Evolutionary conservation across 2,888 invertebrate genomes (phyloP), one percentile per base, ranked within the genome.

Genomic region (Parnassius glacialis): DNA sequence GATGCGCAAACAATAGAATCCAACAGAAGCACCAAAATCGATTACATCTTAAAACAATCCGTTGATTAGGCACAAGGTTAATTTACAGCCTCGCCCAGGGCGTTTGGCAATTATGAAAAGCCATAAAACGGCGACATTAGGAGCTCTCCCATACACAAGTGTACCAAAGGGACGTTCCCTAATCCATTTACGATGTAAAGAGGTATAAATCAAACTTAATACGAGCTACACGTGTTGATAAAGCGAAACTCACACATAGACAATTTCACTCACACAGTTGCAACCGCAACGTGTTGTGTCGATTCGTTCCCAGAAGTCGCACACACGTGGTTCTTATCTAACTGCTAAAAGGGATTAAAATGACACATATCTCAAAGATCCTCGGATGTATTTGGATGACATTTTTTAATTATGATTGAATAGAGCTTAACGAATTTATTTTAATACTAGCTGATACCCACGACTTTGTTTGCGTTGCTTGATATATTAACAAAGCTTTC

Each of bases 131-230:
- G 71, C 72, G 76, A 78, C 81, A 81, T 82, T 80, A 83, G 75
- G 70, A 68, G 73, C 73, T 70, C 74, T 77, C 74, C 73, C 74
- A 68, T 66, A 69, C 74, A 70, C 74, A 74, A 76, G 76, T 74
- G 74, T 70, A 68, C 75, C 73, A 59, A 67, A 72, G 76, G 79
- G 81, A 78, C 75, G 68, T 81, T 83, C 88, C 89, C 86, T 90
- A 91, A 91, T 90, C 90, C 91, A 87, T 91, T 91, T 90, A 88
- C 89, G 86, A 91, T 90, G 90, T 90, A 90, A 81, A 90, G 84
- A 84, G 85, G 84, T 87, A 89, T 91, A 91, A 90, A 91, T 91
- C 91, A 91, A 89, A 89, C 83, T 87, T 91, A 90, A 90, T 90
- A 88, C 88, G 81, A 80, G 83, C 80, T 90, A 88, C 90, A 90